A percentile compares a stretch with the other conserved stretches of the same genome.
Evolutionary conservation across 2,797 vertebrate genomes (phyloP).

Genomic region (Diplodus puntazzo): DNA sequence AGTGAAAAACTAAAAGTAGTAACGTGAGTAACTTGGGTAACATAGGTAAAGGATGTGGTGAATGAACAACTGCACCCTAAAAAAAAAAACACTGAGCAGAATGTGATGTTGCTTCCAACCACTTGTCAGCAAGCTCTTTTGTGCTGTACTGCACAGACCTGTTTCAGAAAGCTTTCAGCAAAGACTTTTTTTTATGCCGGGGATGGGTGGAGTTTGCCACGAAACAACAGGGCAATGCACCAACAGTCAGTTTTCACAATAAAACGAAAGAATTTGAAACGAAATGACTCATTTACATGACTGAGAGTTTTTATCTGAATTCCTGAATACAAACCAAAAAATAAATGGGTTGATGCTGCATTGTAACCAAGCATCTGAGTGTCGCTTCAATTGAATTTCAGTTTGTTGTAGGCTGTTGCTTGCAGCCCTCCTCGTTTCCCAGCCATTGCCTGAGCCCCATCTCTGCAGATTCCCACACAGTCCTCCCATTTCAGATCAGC

Average conservation of each 20-base stretch:
- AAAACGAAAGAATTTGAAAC: slow-evolving; percentile 27
- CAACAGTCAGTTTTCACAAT: slow-evolving; percentile 34
- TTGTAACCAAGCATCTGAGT: slow-evolving; percentile 23
- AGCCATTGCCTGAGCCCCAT: too few relatives aligned
- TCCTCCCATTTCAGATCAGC: too few relatives aligned
- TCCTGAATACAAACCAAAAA: background rate
- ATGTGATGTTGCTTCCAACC: slow-evolving; percentile 17
- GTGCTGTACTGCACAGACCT: slow-evolving; percentile 53
- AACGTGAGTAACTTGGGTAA: too few relatives aligned
- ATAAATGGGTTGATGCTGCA: background rate
- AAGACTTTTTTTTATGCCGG: background rate
- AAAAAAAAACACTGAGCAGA: background rate
- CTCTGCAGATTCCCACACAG: too few relatives aligned
- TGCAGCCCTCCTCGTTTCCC: too few relatives aligned
- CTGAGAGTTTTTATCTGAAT: slow-evolving; percentile 22
- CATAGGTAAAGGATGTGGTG: background rate
- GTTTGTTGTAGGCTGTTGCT: too few relatives aligned
- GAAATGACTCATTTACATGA: slow-evolving; percentile 29
- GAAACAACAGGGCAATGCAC: slow-evolving; percentile 30
- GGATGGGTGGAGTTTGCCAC: slow-evolving; percentile 46
- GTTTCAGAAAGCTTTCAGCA: slow-evolving; percentile 42
- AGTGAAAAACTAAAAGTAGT: too few relatives aligned
- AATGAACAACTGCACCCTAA: background rate
- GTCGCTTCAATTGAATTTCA: too few relatives aligned
- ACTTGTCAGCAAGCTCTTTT: slow-evolving; percentile 34